Percentiles rank a stretch among this genome's conserved stretches.
Evolutionary conservation across 2,797 vertebrate species (phyloP).

Genomic region (Parotocinclus haroldoi): DNA sequence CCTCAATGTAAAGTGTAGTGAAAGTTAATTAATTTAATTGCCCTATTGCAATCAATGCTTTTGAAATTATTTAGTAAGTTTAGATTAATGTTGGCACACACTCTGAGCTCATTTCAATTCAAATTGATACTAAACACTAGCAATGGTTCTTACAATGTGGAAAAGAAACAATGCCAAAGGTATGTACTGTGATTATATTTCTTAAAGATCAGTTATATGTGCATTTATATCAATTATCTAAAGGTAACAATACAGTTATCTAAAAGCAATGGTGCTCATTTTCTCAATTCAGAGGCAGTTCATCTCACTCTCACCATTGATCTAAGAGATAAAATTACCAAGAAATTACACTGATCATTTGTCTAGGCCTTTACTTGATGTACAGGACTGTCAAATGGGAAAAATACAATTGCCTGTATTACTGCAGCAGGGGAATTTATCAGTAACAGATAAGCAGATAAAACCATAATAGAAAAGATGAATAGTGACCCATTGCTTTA

Average conservation of each 20-base stretch:
- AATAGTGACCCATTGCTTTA: not conserved
- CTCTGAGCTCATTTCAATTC: not conserved
- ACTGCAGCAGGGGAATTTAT: slow-evolving; percentile 18
- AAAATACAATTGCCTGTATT: slow-evolving; percentile 5
- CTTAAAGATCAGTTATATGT: not conserved
- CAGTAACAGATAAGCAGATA: slow-evolving; percentile 11
- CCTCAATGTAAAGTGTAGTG: too few species aligned
- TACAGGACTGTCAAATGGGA: slow-evolving; percentile 7
- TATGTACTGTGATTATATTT: slow-evolving; percentile 9
- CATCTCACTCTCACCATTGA: slow-evolving; percentile 15
- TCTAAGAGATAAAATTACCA: slow-evolving; percentile 14
- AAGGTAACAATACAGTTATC: slow-evolving; percentile 9
- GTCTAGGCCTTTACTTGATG: slow-evolving; percentile 3
- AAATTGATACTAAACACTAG: not conserved
- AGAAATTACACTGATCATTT: slow-evolving; percentile 19
- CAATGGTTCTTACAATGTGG: not conserved
- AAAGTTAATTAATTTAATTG: too few species aligned
- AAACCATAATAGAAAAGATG: slow-evolving; percentile 5
- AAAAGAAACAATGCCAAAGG: not conserved
- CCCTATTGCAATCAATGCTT: too few species aligned
- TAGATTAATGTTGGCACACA: too few species aligned
- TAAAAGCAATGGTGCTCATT: too few species aligned
- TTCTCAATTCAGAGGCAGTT: not conserved
- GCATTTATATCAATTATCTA: not conserved
- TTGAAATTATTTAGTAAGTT: too few species aligned